Percentiles rank a stretch among this genome's conserved stretches.
Conservation (phyloP, 2,888 invertebrate species). For the Dolichopus griseipennis region DNA sequence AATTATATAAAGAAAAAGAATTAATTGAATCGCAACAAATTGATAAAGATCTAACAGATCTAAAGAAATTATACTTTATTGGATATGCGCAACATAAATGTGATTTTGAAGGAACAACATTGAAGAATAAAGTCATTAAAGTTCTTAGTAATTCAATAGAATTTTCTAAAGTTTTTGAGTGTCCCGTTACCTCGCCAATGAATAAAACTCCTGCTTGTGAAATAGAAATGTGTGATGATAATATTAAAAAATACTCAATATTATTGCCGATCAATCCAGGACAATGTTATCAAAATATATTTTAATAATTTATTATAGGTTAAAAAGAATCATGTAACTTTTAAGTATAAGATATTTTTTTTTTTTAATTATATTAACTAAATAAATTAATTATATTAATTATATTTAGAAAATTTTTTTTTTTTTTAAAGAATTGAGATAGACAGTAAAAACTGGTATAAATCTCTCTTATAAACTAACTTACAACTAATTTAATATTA, state of each 20-base stretch:
- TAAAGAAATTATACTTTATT: not conserved
- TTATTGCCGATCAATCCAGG: not conserved
- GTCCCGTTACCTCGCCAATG: not conserved
- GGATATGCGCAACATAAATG: not conserved
- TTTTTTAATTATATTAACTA: no score
- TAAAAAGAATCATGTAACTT: no score
- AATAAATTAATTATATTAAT: no score
- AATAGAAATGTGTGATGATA: not conserved
- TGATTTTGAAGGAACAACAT: not conserved
- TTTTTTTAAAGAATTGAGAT: no score
- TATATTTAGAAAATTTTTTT: no score
- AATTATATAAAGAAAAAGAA: not conserved
- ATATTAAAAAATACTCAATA: not conserved
- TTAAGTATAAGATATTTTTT: no score
- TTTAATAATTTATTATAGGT: not conserved
- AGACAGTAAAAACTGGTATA: no score
- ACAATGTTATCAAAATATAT: not conserved
- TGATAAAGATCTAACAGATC: not conserved
- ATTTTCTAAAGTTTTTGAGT: not conserved
- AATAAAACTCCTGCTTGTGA: not conserved
- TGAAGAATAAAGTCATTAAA: not conserved
- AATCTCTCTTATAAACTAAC: no score
- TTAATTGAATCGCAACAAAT: not conserved
- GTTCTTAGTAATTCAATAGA: not conserved
- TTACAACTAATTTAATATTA: no score